Evolutionary conservation across 2,797 vertebrate genomes (phyloP), one percentile per base, ranked within the genome.

Genomic region (Aldrovandia affinis): DNA sequence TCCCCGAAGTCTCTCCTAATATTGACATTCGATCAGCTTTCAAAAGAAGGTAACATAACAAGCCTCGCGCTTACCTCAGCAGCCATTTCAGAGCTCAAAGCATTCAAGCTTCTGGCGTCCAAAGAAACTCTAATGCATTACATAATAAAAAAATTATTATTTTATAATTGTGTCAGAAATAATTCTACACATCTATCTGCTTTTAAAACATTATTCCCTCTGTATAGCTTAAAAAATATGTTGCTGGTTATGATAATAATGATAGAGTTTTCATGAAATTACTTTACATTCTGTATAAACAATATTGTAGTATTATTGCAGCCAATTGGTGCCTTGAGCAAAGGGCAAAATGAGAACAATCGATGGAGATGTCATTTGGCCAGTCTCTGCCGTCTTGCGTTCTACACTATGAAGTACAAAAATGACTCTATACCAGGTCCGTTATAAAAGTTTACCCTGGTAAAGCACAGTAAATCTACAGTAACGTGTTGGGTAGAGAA

Each of bases 11-110:
- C 86, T 92, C 96, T 89, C 96, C 96, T 89, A 96, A 87, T 91
- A 93, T 99, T 94, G 98, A 99, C 92, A 99, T 99, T 94, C 97
- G 98, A 90, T 99, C 98, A 89, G 98, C 98, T 92, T 99, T 99
- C 95, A 99, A 99, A 95, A 97, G 98, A 95, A 99, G 98, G 98
- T 99, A 99, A 98, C 81, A 79, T 86, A 89, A 91, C 84, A 70
- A 83, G 22, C 42, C 5, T 22, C 12, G 18, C 30, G 18, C 30
- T 50, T 82, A 20, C 12, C 42, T 33, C 73, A 5, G 42, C 22
- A 44, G n/a, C 42, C 7, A 36, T 25, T 47, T 25, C 73, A 47
- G 25, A 77, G 39, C 15, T 73, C 20, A 50, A 15, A 81, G 7
- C 20, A 25, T 33, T 54, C 18, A 54, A 22, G 14, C 14, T 10